A percentile compares a stretch with the other conserved stretches of the same genome.
Conservation (phyloP, 2,113 vertebrate genomes). For the Chloropsis cyanopogon region DNA sequence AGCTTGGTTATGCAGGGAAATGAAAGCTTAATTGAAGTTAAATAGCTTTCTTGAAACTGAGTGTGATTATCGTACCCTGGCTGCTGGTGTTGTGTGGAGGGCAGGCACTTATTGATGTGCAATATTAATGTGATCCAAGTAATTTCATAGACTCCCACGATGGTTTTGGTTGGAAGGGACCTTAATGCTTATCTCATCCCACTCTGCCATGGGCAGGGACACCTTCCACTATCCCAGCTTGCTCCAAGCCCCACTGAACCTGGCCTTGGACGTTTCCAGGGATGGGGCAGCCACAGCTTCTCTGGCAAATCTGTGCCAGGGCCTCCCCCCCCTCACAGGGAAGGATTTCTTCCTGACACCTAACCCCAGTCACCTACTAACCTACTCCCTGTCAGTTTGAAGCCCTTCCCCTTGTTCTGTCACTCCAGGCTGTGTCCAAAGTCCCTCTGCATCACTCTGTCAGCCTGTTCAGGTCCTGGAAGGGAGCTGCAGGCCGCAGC, state of each 20-base stretch:
- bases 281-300: background rate
- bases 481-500: background rate
- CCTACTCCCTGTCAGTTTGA: background rate
- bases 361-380: no score
- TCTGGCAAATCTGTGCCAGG: background rate
- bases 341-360: background rate
- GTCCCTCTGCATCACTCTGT: background rate
- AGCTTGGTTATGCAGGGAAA: background rate
- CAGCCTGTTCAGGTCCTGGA: background rate
- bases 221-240: background rate
- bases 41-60: background rate
- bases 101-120: background rate
- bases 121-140: background rate
- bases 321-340: background rate
- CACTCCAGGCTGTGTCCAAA: background rate
- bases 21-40: background rate
- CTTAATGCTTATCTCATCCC: background rate
- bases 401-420: background rate
- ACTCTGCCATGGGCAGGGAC: background rate
- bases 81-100: background rate
- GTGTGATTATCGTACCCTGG: background rate
- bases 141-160: background rate
- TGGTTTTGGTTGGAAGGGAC: background rate
- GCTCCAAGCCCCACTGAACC: accelerated
- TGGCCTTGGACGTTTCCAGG: background rate